Percentiles rank a stretch among this genome's conserved stretches.
phyloP scores from a whole-genome alignment of 1,140 invertebrate genomes.

The Aporrectodea caliginosa region DNA sequence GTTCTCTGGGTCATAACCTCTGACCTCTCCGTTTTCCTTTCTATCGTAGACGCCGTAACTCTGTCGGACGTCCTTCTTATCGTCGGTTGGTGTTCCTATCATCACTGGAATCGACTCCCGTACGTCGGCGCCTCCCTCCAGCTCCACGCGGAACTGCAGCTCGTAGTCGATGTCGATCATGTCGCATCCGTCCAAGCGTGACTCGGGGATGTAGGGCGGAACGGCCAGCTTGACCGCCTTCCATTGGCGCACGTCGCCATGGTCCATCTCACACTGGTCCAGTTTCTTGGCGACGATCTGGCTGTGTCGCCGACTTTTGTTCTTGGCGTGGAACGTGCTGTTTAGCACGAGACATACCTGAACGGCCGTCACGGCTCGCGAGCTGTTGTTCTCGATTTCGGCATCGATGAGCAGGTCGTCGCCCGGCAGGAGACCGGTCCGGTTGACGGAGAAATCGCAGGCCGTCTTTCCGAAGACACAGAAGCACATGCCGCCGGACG shows the following conservation, averaged over 20 bases:
- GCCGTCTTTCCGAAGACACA: constrained; percentile 46
- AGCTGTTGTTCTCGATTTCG: constrained; percentile 39
- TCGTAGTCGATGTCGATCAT: constrained; percentile 52
- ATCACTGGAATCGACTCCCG: constrained; percentile 25
- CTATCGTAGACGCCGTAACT: neutral
- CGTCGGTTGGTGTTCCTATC: constrained; percentile 24
- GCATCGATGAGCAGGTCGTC: constrained; percentile 50
- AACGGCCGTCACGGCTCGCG: constrained; percentile 39
- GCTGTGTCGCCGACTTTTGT: constrained; percentile 37
- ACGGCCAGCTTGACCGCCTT: constrained; percentile 47
- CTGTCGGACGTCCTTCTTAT: constrained; percentile 1
- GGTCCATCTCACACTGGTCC: constrained; percentile 45
- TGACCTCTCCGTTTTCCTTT: neutral
- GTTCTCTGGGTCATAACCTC: too few species aligned
- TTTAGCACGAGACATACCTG: constrained; percentile 49
- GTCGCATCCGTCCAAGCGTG: constrained; percentile 48
- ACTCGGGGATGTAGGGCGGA: constrained; percentile 53
- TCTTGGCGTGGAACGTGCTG: constrained; percentile 46
- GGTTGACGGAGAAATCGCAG: constrained; percentile 39
- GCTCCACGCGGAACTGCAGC: constrained; percentile 49
- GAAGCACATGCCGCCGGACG: constrained; percentile 36
- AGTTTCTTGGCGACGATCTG: constrained; percentile 53
- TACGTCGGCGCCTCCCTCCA: constrained; percentile 30
- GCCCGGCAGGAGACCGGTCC: constrained; percentile 45
- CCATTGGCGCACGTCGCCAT: constrained; percentile 51